These are phyloP conservation scores for Plemyria rubiginata DNA, from an alignment of 2,888 invertebrate species.

Conservation along the genomic window DNA sequence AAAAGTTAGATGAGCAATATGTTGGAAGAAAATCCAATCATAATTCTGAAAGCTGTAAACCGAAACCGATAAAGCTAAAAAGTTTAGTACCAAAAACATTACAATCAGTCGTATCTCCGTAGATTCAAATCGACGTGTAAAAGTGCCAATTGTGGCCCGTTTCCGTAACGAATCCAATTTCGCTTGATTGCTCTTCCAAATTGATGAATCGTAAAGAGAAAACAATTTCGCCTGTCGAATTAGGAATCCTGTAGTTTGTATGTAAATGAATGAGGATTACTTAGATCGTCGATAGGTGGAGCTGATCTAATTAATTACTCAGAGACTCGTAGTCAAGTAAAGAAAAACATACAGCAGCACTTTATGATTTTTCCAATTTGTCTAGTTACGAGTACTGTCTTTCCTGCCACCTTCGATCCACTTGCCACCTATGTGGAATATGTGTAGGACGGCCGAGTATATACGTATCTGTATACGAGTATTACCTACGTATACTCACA, in stretches of 20 bases:
- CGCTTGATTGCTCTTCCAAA: conserved; percentile 58
- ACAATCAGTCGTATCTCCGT: conserved; percentile 51
- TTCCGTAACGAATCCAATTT: conserved; percentile 63
- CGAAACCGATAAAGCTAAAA: conserved; percentile 39
- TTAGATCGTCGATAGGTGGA: conserved; percentile 13
- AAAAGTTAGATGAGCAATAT: conserved; percentile 7
- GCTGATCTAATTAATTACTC: conserved; percentile 8
- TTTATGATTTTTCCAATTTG: too few relatives aligned
- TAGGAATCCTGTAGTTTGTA: conserved; percentile 39
- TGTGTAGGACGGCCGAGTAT: too few relatives aligned
- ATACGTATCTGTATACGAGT: too few relatives aligned
- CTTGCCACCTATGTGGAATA: too few relatives aligned
- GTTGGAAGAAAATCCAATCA: conserved; percentile 25
- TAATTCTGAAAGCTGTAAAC: conserved; percentile 35
- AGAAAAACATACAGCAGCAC: too few relatives aligned
- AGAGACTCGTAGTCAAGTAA: neutral
- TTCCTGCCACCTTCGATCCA: too few relatives aligned
- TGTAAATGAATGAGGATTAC: conserved; percentile 24
- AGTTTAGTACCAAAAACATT: conserved; percentile 45
- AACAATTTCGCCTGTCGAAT: conserved; percentile 60
- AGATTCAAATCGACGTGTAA: conserved; percentile 59
- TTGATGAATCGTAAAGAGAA: conserved; percentile 62
- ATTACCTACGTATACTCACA: too few relatives aligned
- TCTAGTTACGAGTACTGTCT: too few relatives aligned
- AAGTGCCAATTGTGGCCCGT: conserved; percentile 61